phyloP scores from a whole-genome alignment of 1,140 invertebrate species.

The Nasonia giraulti region DNA sequence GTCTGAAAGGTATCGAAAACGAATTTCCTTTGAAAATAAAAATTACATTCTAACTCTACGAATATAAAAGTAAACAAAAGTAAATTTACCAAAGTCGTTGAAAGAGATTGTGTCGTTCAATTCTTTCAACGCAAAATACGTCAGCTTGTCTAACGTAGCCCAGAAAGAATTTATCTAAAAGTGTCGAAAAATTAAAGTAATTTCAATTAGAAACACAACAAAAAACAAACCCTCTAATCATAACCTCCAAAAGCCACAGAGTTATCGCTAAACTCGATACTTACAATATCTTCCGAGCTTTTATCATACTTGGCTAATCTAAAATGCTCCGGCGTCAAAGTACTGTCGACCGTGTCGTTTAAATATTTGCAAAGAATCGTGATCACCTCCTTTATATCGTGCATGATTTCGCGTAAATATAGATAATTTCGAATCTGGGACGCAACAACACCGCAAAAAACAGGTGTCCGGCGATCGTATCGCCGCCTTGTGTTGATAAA shows the following conservation, averaged over 20 bases:
- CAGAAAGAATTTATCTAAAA: slow-evolving; percentile 42
- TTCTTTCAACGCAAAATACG: slow-evolving; percentile 55
- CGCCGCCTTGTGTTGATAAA: neutral
- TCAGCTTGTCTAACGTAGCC: slow-evolving; percentile 56
- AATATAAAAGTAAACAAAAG: slow-evolving; percentile 26
- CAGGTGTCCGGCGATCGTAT: slow-evolving; percentile 8
- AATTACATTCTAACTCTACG: slow-evolving; percentile 19
- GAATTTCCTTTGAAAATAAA: neutral
- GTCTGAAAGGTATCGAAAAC: slow-evolving; percentile 55
- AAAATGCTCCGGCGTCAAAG: slow-evolving; percentile 62
- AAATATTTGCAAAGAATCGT: slow-evolving; percentile 60
- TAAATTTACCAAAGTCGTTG: slow-evolving; percentile 59
- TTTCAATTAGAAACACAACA: neutral
- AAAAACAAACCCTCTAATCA: slow-evolving; percentile 51
- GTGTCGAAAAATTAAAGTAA: slow-evolving; percentile 16
- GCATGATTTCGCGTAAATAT: slow-evolving; percentile 53
- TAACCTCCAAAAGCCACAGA: slow-evolving; percentile 24
- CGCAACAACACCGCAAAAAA: neutral
- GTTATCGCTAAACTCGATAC: slow-evolving; percentile 39
- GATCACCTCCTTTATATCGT: slow-evolving; percentile 58
- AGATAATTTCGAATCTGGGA: slow-evolving; percentile 30
- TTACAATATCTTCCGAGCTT: slow-evolving; percentile 55
- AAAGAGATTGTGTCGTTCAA: slow-evolving; percentile 53
- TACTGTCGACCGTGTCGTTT: slow-evolving; percentile 49
- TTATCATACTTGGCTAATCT: slow-evolving; percentile 59